Percentiles rank a stretch among this genome's conserved stretches.
phyloP scores from a whole-genome alignment of 2,113 vertebrate species.

The Halcyon malimbica region DNA sequence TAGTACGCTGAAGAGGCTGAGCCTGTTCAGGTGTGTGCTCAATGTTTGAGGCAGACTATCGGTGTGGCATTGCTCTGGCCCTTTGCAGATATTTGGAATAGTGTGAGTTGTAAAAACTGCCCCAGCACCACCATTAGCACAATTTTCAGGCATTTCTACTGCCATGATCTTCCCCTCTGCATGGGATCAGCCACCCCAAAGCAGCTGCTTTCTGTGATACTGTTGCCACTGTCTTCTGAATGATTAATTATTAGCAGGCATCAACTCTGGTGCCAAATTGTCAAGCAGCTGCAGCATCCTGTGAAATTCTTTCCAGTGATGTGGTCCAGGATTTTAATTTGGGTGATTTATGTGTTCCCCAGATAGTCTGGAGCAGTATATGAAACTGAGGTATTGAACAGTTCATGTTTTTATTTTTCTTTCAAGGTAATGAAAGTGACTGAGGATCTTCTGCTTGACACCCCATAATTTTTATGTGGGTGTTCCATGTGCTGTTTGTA shows the following conservation, averaged over 20 bases:
- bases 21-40: accelerated
- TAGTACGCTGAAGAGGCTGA: not conserved
- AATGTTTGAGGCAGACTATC: not conserved
- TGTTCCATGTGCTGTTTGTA: not conserved
- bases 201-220: not conserved
- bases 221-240: not conserved
- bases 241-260: not conserved
- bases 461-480: not conserved
- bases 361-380: not conserved
- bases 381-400: too few species aligned
- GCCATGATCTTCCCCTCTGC: accelerated
- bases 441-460: not conserved
- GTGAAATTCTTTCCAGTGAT: not conserved
- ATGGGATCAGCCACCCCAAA: not conserved
- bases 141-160: not conserved
- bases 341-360: not conserved
- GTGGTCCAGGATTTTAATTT: not conserved
- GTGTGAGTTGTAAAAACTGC: not conserved
- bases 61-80: not conserved
- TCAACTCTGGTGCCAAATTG: not conserved
- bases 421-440: not conserved
- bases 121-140: accelerated
- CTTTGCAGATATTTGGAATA: not conserved
- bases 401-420: not conserved
- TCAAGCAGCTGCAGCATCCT: not conserved